Conservation (phyloP, 2,888 invertebrate species). For the Thumatha senex region DNA sequence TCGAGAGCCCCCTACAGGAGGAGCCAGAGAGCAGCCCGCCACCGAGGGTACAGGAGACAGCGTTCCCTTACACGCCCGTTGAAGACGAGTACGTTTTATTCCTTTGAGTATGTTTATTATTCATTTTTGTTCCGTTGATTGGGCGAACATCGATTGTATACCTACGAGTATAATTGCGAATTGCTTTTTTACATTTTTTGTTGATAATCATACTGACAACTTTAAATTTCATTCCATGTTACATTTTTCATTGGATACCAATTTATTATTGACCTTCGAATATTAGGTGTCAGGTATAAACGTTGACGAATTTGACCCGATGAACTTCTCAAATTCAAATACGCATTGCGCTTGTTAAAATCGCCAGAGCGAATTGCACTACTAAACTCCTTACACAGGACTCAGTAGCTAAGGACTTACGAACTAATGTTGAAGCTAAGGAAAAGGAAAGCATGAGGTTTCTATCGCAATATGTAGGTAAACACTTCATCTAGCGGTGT, state of each 20-base stretch:
- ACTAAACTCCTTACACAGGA: background rate
- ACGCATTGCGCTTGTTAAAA: conserved; percentile 23
- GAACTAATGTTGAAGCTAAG: too few species aligned
- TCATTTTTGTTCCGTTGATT: conserved; percentile 54
- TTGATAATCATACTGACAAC: background rate
- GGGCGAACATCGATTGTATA: conserved; percentile 35
- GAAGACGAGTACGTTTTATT: conserved; percentile 84
- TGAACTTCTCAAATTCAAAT: conserved; percentile 22
- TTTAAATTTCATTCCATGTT: too few species aligned
- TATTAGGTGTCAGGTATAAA: too few species aligned
- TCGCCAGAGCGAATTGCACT: conserved; percentile 19
- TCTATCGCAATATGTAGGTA: too few species aligned
- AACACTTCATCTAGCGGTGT: too few species aligned
- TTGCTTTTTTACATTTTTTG: conserved; percentile 3
- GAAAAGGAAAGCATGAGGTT: too few species aligned
- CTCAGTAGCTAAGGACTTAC: too few species aligned
- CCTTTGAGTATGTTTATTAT: conserved; percentile 67
- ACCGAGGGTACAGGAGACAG: conserved; percentile 70
- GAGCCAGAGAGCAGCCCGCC: conserved; percentile 89
- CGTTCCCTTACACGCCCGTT: conserved; percentile 74
- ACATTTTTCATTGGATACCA: background rate
- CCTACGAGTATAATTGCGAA: too few species aligned
- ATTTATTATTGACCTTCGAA: background rate
- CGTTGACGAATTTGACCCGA: background rate
- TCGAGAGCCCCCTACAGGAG: conserved; percentile 92